Base-by-base conservation (phyloP, 2,113 vertebrate genomes). In the Nibea albiflora region DNA sequence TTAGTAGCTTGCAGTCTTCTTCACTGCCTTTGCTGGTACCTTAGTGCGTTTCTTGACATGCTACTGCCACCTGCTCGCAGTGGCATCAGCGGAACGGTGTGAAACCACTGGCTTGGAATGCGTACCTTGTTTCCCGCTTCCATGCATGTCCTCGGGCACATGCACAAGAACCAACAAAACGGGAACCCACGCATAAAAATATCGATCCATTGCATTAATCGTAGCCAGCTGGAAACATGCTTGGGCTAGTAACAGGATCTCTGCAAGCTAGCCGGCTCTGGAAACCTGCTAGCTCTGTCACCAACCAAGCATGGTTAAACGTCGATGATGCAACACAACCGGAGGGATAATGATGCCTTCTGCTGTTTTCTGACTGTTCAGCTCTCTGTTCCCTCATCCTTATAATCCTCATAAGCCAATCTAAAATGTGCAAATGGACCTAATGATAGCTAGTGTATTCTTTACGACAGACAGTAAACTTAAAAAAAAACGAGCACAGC, bases 401-500 rank as follows among this genome's bases (percentile, higher is more conserved):
- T 9, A 39, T 39, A 26, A 26, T 26, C 24, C 24, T 26, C 22
- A 17, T 44, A 15, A 44, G 52, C 63, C 8, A 63, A 4, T 4
- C 20, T 58, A 17, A 50, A 39, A 19, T 50, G 57, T 24, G 49
- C 68, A 31, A 83, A 76, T 62, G 57, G 19, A 35, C 4, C 11
- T 50, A 31, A 7, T 49, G 12, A 39, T 9, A 39, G 35, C 35
- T 50, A 22, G 5, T 19, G 14, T 26, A 4, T 22, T 50, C 56
- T 31, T 61, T 54, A 5, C 14, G 44, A 57, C 5, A 53, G 26
- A 46, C 6, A 62, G 19, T 7, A 65, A 15, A 53, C 28, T 0
- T 46, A 31, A 1, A 0, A 60, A 60, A 65, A 62, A 96, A 96
- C 84, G 91, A 96, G 94, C 39, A 88, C 1, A 95, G 83, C 81